phyloP scores from a whole-genome alignment of 2,888 invertebrate genomes.

The Physocephala rufipes region DNA sequence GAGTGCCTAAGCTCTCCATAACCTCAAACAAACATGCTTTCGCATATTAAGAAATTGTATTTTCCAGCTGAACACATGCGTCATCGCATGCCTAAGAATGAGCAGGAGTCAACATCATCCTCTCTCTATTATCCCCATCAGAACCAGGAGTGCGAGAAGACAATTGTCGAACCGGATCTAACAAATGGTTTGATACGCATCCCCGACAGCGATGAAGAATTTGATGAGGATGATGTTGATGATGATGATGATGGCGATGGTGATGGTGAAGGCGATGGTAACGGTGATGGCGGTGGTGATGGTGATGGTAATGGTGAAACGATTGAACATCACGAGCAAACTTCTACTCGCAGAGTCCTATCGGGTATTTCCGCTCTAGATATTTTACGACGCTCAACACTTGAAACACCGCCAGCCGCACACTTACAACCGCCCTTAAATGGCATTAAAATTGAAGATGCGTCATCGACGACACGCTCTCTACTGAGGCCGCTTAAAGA shows the following conservation, averaged over 20 bases:
- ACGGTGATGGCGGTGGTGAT: conserved; percentile 61
- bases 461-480: conserved; percentile 38
- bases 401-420: conserved; percentile 51
- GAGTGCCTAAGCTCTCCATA: neutral
- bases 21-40: neutral
- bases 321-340: conserved; percentile 34
- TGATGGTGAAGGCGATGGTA: conserved; percentile 63
- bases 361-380: conserved; percentile 31
- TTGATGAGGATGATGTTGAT: conserved; percentile 60
- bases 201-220: conserved; percentile 63
- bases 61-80: conserved; percentile 64
- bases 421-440: conserved; percentile 45
- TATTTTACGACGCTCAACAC: neutral
- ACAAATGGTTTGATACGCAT: conserved; percentile 63
- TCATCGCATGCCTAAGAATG: conserved; percentile 62
- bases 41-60: neutral
- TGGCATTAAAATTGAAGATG: conserved; percentile 47
- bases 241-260: conserved; percentile 60
- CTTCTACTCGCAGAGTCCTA: conserved; percentile 39
- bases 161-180: conserved; percentile 63
- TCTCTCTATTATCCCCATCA: conserved; percentile 60
- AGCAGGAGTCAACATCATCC: conserved; percentile 52
- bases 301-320: conserved; percentile 55
- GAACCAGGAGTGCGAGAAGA: conserved; percentile 60
- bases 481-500: conserved; percentile 45